phyloP scores from a whole-genome alignment of 2,888 invertebrate genomes.

The Epistrophe eligans region DNA sequence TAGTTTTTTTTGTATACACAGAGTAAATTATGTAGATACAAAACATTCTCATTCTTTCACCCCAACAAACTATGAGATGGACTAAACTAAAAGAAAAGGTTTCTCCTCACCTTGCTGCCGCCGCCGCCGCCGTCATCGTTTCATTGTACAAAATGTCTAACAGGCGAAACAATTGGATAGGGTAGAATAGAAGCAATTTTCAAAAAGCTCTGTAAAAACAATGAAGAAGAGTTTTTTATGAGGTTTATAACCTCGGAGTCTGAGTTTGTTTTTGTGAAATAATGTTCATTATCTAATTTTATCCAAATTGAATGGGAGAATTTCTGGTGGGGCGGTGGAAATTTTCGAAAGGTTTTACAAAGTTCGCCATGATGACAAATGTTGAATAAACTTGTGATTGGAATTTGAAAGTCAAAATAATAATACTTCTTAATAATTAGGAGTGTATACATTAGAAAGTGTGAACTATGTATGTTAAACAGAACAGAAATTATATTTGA shows the following conservation, averaged over 20 bases:
- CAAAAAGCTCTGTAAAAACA: background rate
- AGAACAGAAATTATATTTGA: background rate
- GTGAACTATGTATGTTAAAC: background rate
- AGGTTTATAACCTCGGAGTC: constrained; percentile 47
- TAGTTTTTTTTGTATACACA: background rate
- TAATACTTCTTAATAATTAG: background rate
- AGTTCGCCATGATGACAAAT: background rate
- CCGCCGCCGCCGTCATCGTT: background rate
- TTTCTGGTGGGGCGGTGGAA: background rate
- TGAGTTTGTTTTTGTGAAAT: constrained; percentile 31
- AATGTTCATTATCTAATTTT: constrained; percentile 48
- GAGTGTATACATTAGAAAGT: background rate
- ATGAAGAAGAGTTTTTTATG: constrained; percentile 26
- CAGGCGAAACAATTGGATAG: constrained; percentile 6
- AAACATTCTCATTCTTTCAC: background rate
- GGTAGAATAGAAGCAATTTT: background rate
- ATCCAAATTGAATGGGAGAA: background rate
- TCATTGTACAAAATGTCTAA: constrained; percentile 25
- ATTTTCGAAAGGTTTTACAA: background rate
- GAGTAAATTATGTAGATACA: background rate
- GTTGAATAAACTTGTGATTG: background rate
- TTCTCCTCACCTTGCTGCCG: constrained; percentile 23
- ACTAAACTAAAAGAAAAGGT: constrained; percentile 6
- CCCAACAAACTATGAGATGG: background rate
- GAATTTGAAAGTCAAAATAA: background rate